Evolutionary conservation across 2,113 vertebrate genomes (phyloP).

Genomic region (Zootoca vivipara): DNA sequence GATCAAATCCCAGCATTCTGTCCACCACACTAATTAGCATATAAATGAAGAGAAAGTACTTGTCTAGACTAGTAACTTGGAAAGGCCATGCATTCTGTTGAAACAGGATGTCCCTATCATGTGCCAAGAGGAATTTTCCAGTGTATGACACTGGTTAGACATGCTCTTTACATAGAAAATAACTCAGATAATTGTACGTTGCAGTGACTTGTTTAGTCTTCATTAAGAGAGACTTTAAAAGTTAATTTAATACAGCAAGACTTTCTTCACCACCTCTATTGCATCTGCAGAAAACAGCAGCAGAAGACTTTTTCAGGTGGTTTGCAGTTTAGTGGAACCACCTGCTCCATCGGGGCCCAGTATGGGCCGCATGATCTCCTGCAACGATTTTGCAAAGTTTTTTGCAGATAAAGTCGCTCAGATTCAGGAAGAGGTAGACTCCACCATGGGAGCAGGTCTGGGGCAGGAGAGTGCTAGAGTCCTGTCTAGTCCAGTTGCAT

Average conservation of each 20-base stretch:
- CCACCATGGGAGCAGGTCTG: no score
- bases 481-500: no score
- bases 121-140: background rate
- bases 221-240: background rate
- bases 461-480: no score
- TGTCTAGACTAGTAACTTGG: conserved; percentile 34
- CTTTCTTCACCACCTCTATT: no score
- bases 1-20: background rate
- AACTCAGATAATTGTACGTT: background rate
- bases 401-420: no score
- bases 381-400: no score
- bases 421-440: no score
- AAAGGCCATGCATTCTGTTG: conserved; percentile 54
- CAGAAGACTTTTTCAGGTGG: no score
- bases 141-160: background rate
- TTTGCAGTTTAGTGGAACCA: no score
- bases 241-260: background rate
- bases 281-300: no score
- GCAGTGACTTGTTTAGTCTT: background rate
- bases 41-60: background rate
- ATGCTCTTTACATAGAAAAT: background rate
- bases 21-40: background rate
- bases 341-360: no score
- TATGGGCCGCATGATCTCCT: no score
- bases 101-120: background rate